Evolutionary conservation across 2,113 vertebrate genomes (phyloP), one percentile per base, ranked within the genome.

Genomic region (Marcusenius ussheri): DNA sequence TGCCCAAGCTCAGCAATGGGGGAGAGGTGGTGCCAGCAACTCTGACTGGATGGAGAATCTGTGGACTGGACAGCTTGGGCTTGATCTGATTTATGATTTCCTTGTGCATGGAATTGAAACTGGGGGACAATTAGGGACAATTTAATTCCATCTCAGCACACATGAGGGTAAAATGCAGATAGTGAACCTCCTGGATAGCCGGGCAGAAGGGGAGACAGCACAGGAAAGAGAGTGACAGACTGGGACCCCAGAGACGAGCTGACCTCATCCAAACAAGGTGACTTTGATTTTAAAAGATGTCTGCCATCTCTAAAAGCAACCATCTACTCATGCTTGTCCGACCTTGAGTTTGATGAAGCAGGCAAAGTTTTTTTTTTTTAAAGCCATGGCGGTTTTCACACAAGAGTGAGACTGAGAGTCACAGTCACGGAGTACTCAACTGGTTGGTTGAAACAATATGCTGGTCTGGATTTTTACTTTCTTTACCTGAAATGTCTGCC

Each of bases 281-380:
- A 83, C 27, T 56, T 31, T 80, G 19, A 66, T 74, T 83, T 86
- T 13, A 92, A 88, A 86, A 85, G 88, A 53, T 39, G 45, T 83
- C 66, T 88, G 6, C 58, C 58, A 24, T 88, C 1, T 85, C 89
- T 66, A 86, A 85, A 80, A 39, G 53, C 47, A 83, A 77, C 84
- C 53, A 87, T 74, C 88, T 88, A 87, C 91, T 89, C 88, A 31
- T 45, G 39, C 24, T 62, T 88, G 87, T 50, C 49, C 35, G 1
- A 70, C 27, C 62, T 70, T 19, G 19, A 45, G 39, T 83, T 83
- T 45, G 39, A 39, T 45, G 15, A 42, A 6, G n/a, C 39, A 39
- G 74, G 31, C 27, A 19, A 39, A 80, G 74, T 21, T 11, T 31
- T 74, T 31, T 74, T 77, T 35, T 77, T 83, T 39, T 21, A 53